Percentiles rank a stretch among this genome's conserved stretches.
These are phyloP conservation scores for Mastigias papua DNA, from an alignment of 30 jellyfish, hydroid and myxozoan species.

Conservation along the genomic window DNA sequence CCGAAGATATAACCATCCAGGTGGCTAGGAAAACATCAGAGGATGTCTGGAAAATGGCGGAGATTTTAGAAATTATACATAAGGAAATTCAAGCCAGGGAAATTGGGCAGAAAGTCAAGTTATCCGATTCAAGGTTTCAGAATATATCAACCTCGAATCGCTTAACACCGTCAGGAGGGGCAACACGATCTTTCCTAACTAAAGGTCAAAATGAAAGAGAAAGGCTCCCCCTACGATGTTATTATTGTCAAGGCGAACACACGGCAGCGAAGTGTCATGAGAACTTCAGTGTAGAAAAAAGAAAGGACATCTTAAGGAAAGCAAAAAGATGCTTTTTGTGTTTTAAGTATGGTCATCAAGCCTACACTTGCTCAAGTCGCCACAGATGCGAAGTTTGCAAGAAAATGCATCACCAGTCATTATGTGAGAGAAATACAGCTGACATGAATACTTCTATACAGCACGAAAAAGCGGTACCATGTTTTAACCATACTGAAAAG, in stretches of 20 bases:
- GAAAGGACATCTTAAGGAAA: not conserved
- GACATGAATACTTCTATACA: no score
- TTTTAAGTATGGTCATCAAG: not conserved
- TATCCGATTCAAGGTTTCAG: not conserved
- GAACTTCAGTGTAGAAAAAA: no score
- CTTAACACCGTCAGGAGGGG: not conserved
- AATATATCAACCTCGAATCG: not conserved
- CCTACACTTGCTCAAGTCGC: not conserved
- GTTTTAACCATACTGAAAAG: no score
- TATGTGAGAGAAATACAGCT: not conserved
- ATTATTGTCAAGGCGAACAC: not conserved
- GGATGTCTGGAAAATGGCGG: not conserved
- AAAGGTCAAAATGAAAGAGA: not conserved
- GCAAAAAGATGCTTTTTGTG: not conserved
- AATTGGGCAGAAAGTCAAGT: not conserved
- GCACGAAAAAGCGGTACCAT: no score
- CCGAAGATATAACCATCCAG: not conserved
- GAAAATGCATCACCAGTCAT: not conserved
- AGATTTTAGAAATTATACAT: not conserved
- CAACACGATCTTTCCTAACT: not conserved
- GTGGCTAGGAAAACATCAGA: not conserved
- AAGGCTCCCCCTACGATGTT: not conserved
- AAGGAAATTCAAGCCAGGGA: not conserved
- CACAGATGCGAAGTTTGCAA: not conserved
- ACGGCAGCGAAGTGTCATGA: no score